These are phyloP conservation scores for Crotalus tigris DNA, from an alignment of 2,113 vertebrate species.

Conservation along the genomic window DNA sequence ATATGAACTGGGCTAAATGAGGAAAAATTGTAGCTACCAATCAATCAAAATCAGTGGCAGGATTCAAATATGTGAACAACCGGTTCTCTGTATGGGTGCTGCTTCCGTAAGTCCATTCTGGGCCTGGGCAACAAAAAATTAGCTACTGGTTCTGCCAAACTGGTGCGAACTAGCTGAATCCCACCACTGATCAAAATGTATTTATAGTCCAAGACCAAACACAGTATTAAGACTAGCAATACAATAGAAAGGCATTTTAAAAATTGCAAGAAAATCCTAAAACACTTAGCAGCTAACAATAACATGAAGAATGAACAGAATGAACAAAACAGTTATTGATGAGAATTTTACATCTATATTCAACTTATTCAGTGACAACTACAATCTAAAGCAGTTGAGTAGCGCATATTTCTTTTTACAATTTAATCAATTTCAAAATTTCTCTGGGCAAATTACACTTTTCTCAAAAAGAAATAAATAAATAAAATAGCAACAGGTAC, in stretches of 20 bases:
- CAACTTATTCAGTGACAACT: neutral
- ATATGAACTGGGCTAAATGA: neutral
- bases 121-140: too few relatives aligned
- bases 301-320: neutral
- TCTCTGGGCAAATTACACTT: neutral
- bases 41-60: neutral
- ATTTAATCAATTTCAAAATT: neutral
- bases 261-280: neutral
- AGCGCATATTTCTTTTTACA: neutral
- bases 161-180: too few relatives aligned
- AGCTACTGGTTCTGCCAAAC: too few relatives aligned
- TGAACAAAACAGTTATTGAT: neutral
- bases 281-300: neutral
- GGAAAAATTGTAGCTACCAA: neutral
- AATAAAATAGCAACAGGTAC: neutral
- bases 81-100: too few relatives aligned
- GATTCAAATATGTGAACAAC: too few relatives aligned
- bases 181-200: neutral
- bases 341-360: neutral
- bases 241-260: neutral
- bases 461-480: neutral
- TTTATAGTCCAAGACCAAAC: neutral
- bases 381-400: neutral
- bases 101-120: too few relatives aligned
- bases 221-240: neutral